Conservation (phyloP, 2,113 vertebrate genomes). For the human region GRCh38 chr2:32296501-32297000, state of each 20-base stretch:
- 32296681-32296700: not conserved
- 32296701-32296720: not conserved
- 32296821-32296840: not conserved
- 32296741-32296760: slow-evolving; percentile 17
- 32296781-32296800: not conserved
- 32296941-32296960: slow-evolving; percentile 19
- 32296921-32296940: not conserved
- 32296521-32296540: not conserved
- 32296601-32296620: not conserved
- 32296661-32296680: not conserved
- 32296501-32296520: not conserved
- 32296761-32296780: not conserved
- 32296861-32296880: not conserved
- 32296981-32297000: not conserved
- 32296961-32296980: not conserved
- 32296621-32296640: not conserved
- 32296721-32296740: not conserved
- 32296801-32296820: slow-evolving; percentile 16
- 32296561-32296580: not conserved
- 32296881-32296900: not conserved
- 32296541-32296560: slow-evolving; percentile 9
- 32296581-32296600: not conserved
- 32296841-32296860: not conserved
- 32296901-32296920: slow-evolving; percentile 26
- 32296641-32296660: not conserved